These are phyloP conservation scores for Pentamera pediparva DNA, from an alignment of 53 echinoderm and acorn worm species.

Conservation along the genomic window DNA sequence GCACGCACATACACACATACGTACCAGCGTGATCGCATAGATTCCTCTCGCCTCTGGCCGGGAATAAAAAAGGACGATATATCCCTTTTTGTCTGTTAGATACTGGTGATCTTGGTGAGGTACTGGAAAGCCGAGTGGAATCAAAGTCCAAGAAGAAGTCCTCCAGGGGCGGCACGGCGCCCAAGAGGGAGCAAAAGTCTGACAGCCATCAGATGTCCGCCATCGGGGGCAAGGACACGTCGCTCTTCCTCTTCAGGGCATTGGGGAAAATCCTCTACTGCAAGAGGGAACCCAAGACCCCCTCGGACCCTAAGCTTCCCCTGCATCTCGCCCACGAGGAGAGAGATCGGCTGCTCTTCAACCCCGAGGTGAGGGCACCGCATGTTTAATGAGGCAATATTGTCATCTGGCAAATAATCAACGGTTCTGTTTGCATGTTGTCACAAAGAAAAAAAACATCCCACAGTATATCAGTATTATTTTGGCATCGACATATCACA, in stretches of 20 bases:
- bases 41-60: too few species aligned
- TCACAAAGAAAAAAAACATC: too few species aligned
- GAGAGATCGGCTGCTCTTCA: slow-evolving; percentile 73
- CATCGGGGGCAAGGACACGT: slow-evolving; percentile 85
- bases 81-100: slow-evolving; percentile 15
- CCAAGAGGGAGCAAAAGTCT: slow-evolving; percentile 33
- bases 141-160: slow-evolving; percentile 14
- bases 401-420: neutral
- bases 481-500: too few species aligned
- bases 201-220: slow-evolving; percentile 44
- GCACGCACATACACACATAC: neutral
- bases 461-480: too few species aligned
- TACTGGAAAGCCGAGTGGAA: slow-evolving; percentile 20
- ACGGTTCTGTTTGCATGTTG: too few species aligned
- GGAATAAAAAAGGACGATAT: too few species aligned
- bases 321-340: slow-evolving; percentile 79
- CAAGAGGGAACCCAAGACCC: slow-evolving; percentile 75
- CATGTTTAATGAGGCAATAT: neutral
- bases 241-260: slow-evolving; percentile 87
- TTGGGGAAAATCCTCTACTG: slow-evolving; percentile 94
- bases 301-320: slow-evolving; percentile 56
- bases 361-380: slow-evolving; percentile 61
- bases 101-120: slow-evolving; percentile 42
- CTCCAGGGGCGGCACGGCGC: neutral
- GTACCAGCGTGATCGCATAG: neutral